Percentiles rank a stretch among this genome's conserved stretches.
phyloP scores from a whole-genome alignment of 2,888 invertebrate genomes.

The Oxyteleia sp. region DNA sequence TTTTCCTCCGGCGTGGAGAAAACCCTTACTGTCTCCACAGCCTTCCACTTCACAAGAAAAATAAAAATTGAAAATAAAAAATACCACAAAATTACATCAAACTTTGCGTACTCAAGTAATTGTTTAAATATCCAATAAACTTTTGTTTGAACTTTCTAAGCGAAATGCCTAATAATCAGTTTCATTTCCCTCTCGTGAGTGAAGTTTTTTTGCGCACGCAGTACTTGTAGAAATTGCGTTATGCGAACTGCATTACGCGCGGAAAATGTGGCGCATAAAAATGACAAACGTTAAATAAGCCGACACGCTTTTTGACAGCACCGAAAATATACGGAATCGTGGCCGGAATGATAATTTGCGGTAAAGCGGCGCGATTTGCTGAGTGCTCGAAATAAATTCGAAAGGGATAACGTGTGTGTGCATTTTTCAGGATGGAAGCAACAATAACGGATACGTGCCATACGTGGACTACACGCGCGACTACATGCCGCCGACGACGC shows the following conservation, averaged over 20 bases:
- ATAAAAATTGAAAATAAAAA: too few relatives aligned
- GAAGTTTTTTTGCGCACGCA: too few relatives aligned
- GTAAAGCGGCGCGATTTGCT: slow-evolving; percentile 9
- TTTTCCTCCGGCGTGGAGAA: too few relatives aligned
- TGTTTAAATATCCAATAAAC: too few relatives aligned
- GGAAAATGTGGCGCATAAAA: slow-evolving; percentile 37
- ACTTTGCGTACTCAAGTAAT: too few relatives aligned
- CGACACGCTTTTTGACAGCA: slow-evolving; percentile 36
- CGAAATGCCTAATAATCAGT: too few relatives aligned
- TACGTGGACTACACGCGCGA: slow-evolving; percentile 96
- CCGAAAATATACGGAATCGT: slow-evolving; percentile 39
- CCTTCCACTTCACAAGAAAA: too few relatives aligned
- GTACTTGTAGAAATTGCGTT: slow-evolving; percentile 15
- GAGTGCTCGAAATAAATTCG: slow-evolving; percentile 32
- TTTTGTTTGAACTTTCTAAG: too few relatives aligned
- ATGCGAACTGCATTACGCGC: slow-evolving; percentile 32
- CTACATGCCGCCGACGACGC: slow-evolving; percentile 94
- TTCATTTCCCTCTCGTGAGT: too few relatives aligned
- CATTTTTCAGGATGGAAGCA: slow-evolving; percentile 93
- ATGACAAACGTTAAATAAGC: slow-evolving; percentile 39
- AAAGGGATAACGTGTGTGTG: slow-evolving; percentile 42
- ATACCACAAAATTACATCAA: too few relatives aligned
- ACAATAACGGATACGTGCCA: slow-evolving; percentile 95
- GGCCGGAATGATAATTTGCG: slow-evolving; percentile 46
- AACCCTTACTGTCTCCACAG: too few relatives aligned